phyloP scores from a whole-genome alignment of 2,888 invertebrate genomes.

The Diarsia dahlii region DNA sequence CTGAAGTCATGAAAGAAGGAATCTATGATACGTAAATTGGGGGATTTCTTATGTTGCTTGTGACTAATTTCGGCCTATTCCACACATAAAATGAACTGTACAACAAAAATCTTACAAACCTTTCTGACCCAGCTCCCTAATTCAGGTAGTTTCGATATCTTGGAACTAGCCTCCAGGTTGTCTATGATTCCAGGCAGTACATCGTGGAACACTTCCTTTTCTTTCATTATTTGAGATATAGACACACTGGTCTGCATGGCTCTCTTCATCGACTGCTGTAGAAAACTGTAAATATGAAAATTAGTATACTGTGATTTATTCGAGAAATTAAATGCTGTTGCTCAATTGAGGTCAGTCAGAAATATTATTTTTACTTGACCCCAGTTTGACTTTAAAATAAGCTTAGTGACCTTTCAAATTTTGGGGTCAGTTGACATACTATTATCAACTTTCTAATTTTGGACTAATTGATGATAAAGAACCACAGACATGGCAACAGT shows the following conservation, averaged over 20 bases:
- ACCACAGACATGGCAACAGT: neutral
- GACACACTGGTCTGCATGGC: conserved; percentile 77
- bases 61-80: neutral
- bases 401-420: conserved; percentile 34
- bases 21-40: neutral
- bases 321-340: conserved; percentile 5
- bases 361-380: conserved; percentile 1
- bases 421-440: neutral
- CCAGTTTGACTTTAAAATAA: conserved; percentile 18
- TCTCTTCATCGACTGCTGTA: conserved; percentile 39
- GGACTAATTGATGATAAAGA: conserved; percentile 7
- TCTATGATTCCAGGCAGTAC: conserved; percentile 78
- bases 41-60: neutral
- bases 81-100: neutral
- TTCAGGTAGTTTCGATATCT: conserved; percentile 79
- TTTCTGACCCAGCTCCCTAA: conserved; percentile 79
- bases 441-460: conserved; percentile 28
- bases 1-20: neutral
- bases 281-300: conserved; percentile 48
- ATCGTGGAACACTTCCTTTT: conserved; percentile 82
- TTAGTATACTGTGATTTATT: conserved; percentile 19
- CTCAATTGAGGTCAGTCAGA: conserved; percentile 10
- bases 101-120: conserved; percentile 66
- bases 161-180: conserved; percentile 72
- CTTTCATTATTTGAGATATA: conserved; percentile 76